These are phyloP conservation scores for Chaetodon trifasciatus DNA, from an alignment of 2,797 vertebrate genomes.

Conservation along the genomic window DNA sequence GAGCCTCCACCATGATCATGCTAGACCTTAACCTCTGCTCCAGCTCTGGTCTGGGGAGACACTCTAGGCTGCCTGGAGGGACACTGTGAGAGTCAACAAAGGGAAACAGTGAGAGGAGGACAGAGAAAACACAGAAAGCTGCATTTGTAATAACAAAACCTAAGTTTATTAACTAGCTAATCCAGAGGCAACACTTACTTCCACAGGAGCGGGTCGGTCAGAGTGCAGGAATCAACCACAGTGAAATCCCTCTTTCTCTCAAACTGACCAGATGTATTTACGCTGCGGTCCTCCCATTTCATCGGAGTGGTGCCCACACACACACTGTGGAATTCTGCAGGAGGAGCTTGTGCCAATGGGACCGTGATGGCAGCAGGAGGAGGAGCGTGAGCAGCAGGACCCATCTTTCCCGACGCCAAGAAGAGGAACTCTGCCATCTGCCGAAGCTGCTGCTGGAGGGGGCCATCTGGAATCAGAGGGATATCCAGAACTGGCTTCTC, in stretches of 20 bases:
- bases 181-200: slow-evolving; percentile 76
- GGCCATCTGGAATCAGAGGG: slow-evolving; percentile 66
- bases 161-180: neutral
- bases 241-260: slow-evolving; percentile 75
- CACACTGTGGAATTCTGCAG: slow-evolving; percentile 61
- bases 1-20: slow-evolving; percentile 91
- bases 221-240: slow-evolving; percentile 80
- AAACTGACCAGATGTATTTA: slow-evolving; percentile 84
- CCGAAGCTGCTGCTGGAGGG: slow-evolving; percentile 85
- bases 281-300: slow-evolving; percentile 69
- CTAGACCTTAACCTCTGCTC: slow-evolving; percentile 89
- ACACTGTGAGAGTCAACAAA: slow-evolving; percentile 78
- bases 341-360: slow-evolving; percentile 7
- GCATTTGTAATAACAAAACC: neutral
- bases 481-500: slow-evolving; percentile 46
- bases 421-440: slow-evolving; percentile 87
- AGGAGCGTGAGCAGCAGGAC: slow-evolving; percentile 15
- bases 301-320: slow-evolving; percentile 79
- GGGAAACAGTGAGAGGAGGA: slow-evolving; percentile 9
- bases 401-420: slow-evolving; percentile 78
- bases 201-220: slow-evolving; percentile 85
- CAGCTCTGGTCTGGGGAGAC: slow-evolving; percentile 86
- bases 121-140: slow-evolving; percentile 1
- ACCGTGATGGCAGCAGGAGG: slow-evolving; percentile 1
- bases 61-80: slow-evolving; percentile 84